Conservation (phyloP, 2,888 invertebrate genomes). For the Eupeodes luniger region DNA sequence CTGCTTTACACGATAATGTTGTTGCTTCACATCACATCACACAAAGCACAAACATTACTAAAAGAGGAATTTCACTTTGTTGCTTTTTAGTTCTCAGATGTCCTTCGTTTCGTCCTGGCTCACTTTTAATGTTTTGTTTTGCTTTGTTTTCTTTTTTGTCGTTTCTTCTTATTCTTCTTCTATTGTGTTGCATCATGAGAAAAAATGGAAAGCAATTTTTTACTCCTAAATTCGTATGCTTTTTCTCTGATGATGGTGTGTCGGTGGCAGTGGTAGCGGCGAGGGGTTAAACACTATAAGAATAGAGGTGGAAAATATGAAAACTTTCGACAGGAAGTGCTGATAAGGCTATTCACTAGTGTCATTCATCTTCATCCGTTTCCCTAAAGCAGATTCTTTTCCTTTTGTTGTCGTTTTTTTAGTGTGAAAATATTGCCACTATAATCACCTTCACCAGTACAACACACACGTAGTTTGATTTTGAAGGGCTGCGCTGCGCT, state of each 20-base stretch:
- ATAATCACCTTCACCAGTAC: slow-evolving; percentile 70
- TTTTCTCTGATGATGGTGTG: background rate
- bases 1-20: slow-evolving; percentile 68
- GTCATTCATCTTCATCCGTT: slow-evolving; percentile 75
- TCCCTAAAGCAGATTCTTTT: slow-evolving; percentile 28
- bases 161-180: slow-evolving; percentile 11
- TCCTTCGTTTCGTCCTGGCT: background rate
- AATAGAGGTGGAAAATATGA: slow-evolving; percentile 80
- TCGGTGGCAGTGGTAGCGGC: too few relatives aligned
- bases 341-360: slow-evolving; percentile 82
- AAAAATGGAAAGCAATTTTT: slow-evolving; percentile 63
- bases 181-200: slow-evolving; percentile 66
- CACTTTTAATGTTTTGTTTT: background rate
- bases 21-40: slow-evolving; percentile 47
- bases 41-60: slow-evolving; percentile 55
- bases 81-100: slow-evolving; percentile 36
- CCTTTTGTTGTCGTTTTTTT: slow-evolving; percentile 20
- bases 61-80: slow-evolving; percentile 39
- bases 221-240: slow-evolving; percentile 21
- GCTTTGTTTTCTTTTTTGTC: slow-evolving; percentile 29
- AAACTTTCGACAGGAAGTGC: slow-evolving; percentile 84
- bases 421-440: slow-evolving; percentile 60
- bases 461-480: slow-evolving; percentile 51
- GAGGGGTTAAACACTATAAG: slow-evolving; percentile 6
- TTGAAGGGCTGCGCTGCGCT: background rate